A percentile compares a stretch with the other conserved stretches of the same genome.
Evolutionary conservation across 2,888 invertebrate species (phyloP).

Genomic region (Melinaea menophilus): DNA sequence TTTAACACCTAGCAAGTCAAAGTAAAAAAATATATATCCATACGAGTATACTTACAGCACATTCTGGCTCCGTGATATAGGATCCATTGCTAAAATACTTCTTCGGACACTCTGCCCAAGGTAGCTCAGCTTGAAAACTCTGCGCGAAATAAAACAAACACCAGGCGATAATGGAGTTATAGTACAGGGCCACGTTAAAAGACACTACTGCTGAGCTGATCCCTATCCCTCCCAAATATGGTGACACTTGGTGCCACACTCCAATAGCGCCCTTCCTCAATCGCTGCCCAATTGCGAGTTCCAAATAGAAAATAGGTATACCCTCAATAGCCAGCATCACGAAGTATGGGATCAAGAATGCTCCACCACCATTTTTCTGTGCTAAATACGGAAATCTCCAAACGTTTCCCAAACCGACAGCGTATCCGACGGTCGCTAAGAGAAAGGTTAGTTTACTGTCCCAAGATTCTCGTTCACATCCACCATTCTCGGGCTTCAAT

Average conservation of each 20-base stretch:
- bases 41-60: constrained; percentile 79
- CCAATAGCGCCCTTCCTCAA: constrained; percentile 96
- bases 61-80: constrained; percentile 88
- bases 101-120: constrained; percentile 95
- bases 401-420: constrained; percentile 95
- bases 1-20: too few relatives aligned
- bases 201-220: constrained; percentile 97
- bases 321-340: constrained; percentile 97
- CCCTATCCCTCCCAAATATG: constrained; percentile 92
- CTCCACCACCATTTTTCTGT: constrained; percentile 96
- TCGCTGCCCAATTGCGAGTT: constrained; percentile 95
- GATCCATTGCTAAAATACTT: constrained; percentile 88
- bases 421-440: constrained; percentile 95
- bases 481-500: constrained; percentile 84
- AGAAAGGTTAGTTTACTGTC: constrained; percentile 95
- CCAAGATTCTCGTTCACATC: constrained; percentile 92
- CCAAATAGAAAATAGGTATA: constrained; percentile 96
- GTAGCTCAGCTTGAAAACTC: constrained; percentile 94
- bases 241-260: constrained; percentile 96
- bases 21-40: too few relatives aligned
- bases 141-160: constrained; percentile 96
- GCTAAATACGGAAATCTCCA: constrained; percentile 97
- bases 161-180: constrained; percentile 99
- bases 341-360: constrained; percentile 97
- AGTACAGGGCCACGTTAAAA: constrained; percentile 97